Conservation (phyloP, 1,140 invertebrate species). For the Magallana ariakensis region DNA sequence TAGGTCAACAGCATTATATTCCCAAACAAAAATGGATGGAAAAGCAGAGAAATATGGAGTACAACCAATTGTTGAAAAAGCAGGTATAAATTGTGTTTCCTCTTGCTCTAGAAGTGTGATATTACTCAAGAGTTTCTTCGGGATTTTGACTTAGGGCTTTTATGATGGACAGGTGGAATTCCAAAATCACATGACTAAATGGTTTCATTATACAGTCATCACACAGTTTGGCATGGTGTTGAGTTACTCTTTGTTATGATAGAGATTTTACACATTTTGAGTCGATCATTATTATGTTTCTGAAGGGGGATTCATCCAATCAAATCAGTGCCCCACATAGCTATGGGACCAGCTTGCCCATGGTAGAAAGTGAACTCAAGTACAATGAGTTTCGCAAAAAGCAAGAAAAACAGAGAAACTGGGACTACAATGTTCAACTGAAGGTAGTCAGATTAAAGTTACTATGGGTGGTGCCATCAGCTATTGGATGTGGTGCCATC, state of each 20-base stretch:
- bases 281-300: not conserved
- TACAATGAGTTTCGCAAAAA: conserved; percentile 18
- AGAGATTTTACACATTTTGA: too few species aligned
- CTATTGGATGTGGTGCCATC: too few species aligned
- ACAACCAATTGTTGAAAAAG: conserved; percentile 50
- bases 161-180: too few species aligned
- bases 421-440: conserved; percentile 10
- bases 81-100: conserved; percentile 41
- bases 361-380: conserved; percentile 25
- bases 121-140: conserved; percentile 4
- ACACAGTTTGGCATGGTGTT: too few species aligned
- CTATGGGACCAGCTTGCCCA: not conserved
- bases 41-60: conserved; percentile 52
- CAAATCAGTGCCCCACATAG: not conserved
- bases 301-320: not conserved
- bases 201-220: too few species aligned
- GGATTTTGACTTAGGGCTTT: too few species aligned
- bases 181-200: too few species aligned
- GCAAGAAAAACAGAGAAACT: conserved; percentile 9
- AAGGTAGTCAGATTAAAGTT: conserved; percentile 5
- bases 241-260: too few species aligned
- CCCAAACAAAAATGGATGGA: conserved; percentile 45
- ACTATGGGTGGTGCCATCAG: not conserved
- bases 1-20: conserved; percentile 47
- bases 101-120: conserved; percentile 12